Percentiles rank a stretch among this genome's conserved stretches.
Evolutionary conservation across 1,140 invertebrate genomes (phyloP).

Genomic region (Contarinia nasturtii): DNA sequence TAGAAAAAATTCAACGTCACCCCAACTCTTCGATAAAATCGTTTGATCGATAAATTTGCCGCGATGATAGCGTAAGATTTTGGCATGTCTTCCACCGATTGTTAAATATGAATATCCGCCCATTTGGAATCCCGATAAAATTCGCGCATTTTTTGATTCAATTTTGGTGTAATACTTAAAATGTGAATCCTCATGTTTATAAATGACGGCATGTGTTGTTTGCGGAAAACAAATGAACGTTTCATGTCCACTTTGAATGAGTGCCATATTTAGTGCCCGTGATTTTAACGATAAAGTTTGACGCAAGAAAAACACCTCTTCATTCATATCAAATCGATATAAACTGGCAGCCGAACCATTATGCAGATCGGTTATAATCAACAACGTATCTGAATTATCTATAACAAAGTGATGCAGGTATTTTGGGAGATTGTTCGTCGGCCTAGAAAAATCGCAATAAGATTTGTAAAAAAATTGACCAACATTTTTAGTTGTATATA

Average conservation of each 20-base stretch:
- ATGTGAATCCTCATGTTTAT: conserved; percentile 6
- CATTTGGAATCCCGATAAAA: conserved; percentile 19
- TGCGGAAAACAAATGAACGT: conserved; percentile 15
- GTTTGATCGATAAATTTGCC: conserved; percentile 15
- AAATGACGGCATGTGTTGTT: conserved; percentile 9
- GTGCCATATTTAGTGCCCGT: conserved; percentile 7
- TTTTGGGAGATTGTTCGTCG: too few species aligned
- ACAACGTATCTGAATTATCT: too few species aligned
- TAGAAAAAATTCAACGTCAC: conserved; percentile 21
- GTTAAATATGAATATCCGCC: conserved; percentile 25
- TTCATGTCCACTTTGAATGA: conserved; percentile 15
- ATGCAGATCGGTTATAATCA: neutral
- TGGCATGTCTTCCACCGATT: conserved; percentile 19
- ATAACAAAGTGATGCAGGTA: too few species aligned
- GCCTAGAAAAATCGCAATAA: too few species aligned
- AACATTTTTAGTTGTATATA: too few species aligned
- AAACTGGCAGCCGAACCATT: conserved; percentile 8
- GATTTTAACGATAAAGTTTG: conserved; percentile 13
- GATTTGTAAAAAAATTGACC: too few species aligned
- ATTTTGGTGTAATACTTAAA: neutral
- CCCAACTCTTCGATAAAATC: conserved; percentile 20
- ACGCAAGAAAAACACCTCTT: conserved; percentile 15
- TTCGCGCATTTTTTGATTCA: conserved; percentile 7
- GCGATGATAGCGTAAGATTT: conserved; percentile 21
- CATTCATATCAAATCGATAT: conserved; percentile 12